Percentiles rank a stretch among this genome's conserved stretches.
phyloP scores from a whole-genome alignment of 2,113 vertebrate genomes.

The Gallinago media region DNA sequence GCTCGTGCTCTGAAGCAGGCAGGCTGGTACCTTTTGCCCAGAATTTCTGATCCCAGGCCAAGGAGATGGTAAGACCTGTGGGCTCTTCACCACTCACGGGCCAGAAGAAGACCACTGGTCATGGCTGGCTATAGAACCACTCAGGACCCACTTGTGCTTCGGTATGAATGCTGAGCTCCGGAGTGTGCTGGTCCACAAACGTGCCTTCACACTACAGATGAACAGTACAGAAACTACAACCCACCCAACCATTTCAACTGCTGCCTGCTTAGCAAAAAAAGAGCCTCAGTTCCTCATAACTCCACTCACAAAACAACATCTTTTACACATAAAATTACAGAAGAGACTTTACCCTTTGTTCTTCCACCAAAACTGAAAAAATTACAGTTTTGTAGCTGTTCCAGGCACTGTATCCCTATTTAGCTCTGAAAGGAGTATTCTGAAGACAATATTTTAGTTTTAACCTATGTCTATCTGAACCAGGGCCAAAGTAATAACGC shows the following conservation, averaged over 20 bases:
- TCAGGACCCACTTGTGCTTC: background rate
- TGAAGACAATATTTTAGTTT: background rate
- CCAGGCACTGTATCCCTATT: background rate
- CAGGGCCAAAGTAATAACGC: background rate
- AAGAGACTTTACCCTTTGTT: background rate
- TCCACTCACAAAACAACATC: background rate
- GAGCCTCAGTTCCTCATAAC: rapidly evolving
- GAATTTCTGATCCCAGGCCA: background rate
- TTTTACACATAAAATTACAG: background rate
- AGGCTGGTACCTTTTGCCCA: background rate
- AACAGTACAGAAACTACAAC: background rate
- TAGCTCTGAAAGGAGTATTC: background rate
- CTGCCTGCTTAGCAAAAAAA: background rate
- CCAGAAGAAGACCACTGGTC: background rate
- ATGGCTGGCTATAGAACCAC: background rate
- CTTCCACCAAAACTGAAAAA: background rate
- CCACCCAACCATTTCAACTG: background rate
- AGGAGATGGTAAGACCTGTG: background rate
- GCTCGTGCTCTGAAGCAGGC: rapidly evolving
- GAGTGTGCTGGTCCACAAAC: background rate
- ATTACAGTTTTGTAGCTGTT: background rate
- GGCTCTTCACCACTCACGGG: background rate
- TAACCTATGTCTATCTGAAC: background rate
- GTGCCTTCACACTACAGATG: background rate
- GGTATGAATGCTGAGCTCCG: background rate